A percentile compares a stretch with the other conserved stretches of the same genome.
These are phyloP conservation scores for Scarus forsteni DNA, from an alignment of 2,797 vertebrate species.

Conservation along the genomic window DNA sequence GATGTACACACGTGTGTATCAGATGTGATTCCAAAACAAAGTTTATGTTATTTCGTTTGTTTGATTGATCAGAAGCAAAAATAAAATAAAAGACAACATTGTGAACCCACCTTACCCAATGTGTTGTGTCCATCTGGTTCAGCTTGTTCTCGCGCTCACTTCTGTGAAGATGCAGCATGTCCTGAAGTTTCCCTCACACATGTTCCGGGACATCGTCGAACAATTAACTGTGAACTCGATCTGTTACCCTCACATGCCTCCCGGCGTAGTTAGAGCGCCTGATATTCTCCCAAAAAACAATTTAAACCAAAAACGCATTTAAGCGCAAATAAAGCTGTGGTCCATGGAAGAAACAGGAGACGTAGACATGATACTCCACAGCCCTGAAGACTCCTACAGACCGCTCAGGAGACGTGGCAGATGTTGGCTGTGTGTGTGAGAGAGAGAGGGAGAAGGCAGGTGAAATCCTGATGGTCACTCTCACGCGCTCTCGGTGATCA, in stretches of 20 bases:
- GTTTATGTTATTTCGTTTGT: background rate
- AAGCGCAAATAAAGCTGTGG: background rate
- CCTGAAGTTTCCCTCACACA: conserved; percentile 64
- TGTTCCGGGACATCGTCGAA: conserved; percentile 41
- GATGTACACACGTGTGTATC: too few species aligned
- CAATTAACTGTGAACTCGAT: conserved; percentile 1
- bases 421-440: conserved; percentile 3
- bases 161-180: conserved; percentile 47
- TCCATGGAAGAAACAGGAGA: conserved; percentile 14
- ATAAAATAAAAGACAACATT: background rate
- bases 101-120: conserved; percentile 54
- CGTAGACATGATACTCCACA: conserved; percentile 25
- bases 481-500: conserved; percentile 29
- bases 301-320: background rate
- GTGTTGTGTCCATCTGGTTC: conserved; percentile 63
- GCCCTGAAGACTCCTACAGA: conserved; percentile 3
- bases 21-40: too few species aligned
- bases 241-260: conserved; percentile 6
- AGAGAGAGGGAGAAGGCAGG: conserved; percentile 18
- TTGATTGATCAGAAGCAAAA: background rate
- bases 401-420: conserved; percentile 11
- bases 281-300: conserved; percentile 34
- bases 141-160: conserved; percentile 22
- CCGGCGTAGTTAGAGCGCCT: conserved; percentile 28
- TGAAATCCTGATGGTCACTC: conserved; percentile 25